Evolutionary conservation across 2,113 vertebrate genomes (phyloP).

Genomic region (Lophura nycthemera): DNA sequence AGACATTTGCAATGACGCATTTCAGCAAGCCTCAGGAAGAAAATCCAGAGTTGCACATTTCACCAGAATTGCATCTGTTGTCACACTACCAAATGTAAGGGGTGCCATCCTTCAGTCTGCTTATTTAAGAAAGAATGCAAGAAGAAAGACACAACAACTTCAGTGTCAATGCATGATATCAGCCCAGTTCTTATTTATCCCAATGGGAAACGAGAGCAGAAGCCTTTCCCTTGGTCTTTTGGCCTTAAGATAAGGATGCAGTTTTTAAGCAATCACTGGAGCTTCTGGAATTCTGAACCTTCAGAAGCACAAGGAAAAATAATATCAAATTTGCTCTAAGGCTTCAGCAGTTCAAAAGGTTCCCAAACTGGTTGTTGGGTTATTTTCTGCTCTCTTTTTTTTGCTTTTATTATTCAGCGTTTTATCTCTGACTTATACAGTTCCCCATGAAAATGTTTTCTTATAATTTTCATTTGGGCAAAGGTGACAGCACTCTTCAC

Average conservation of each 20-base stretch:
- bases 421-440: not conserved
- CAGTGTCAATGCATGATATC: not conserved
- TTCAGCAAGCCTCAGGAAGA: not conserved
- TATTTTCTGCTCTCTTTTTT: not conserved
- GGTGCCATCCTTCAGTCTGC: not conserved
- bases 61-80: not conserved
- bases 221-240: not conserved
- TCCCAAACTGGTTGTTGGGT: not conserved
- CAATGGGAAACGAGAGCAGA: not conserved
- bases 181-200: not conserved
- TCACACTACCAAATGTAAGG: not conserved
- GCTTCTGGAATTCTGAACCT: too few relatives aligned
- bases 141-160: not conserved
- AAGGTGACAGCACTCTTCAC: not conserved
- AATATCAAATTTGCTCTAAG: not conserved
- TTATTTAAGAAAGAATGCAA: not conserved
- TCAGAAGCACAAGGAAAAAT: not conserved
- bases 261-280: not conserved
- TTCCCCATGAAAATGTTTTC: not conserved
- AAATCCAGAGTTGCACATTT: not conserved
- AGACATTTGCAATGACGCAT: not conserved
- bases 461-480: not conserved
- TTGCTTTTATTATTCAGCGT: not conserved
- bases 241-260: not conserved
- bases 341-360: not conserved